phyloP scores from a whole-genome alignment of 2,797 vertebrate genomes.

The Rhinoraja longicauda region DNA sequence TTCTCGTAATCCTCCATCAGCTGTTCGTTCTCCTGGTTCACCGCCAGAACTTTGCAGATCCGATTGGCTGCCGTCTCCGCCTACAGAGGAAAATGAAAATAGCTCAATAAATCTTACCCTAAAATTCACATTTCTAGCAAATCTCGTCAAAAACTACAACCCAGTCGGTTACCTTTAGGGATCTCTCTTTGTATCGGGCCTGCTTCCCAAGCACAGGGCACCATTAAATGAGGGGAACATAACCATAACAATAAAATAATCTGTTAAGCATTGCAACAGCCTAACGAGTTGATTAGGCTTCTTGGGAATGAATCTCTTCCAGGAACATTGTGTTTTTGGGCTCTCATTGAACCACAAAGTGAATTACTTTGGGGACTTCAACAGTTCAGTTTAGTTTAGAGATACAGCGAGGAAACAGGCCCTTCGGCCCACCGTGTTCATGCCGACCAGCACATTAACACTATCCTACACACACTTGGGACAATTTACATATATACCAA shows the following conservation, averaged over 20 bases:
- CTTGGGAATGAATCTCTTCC: not conserved
- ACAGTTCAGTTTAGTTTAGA: too few relatives aligned
- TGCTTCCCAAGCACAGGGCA: not conserved
- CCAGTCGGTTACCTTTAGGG: not conserved
- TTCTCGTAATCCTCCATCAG: constrained; percentile 98
- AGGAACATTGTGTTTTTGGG: too few relatives aligned
- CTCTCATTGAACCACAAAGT: not conserved
- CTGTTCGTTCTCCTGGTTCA: constrained; percentile 97
- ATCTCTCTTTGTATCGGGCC: not conserved
- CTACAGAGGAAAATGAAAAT: constrained; percentile 56
- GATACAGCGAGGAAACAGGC: too few relatives aligned
- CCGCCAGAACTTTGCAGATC: constrained; percentile 96
- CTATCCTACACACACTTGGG: too few relatives aligned
- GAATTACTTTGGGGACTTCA: not conserved
- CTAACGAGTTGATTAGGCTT: not conserved
- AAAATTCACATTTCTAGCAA: too few relatives aligned
- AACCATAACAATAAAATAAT: not conserved
- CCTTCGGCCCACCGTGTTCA: too few relatives aligned
- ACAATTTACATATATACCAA: too few relatives aligned
- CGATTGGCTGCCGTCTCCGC: constrained; percentile 96
- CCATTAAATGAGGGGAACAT: too few relatives aligned
- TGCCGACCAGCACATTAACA: too few relatives aligned
- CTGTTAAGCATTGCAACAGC: not conserved
- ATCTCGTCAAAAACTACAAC: not conserved
- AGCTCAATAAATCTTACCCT: not conserved